Evolutionary conservation across 2,113 vertebrate genomes (phyloP).

Genomic region (Zosterops hypoxanthus): DNA sequence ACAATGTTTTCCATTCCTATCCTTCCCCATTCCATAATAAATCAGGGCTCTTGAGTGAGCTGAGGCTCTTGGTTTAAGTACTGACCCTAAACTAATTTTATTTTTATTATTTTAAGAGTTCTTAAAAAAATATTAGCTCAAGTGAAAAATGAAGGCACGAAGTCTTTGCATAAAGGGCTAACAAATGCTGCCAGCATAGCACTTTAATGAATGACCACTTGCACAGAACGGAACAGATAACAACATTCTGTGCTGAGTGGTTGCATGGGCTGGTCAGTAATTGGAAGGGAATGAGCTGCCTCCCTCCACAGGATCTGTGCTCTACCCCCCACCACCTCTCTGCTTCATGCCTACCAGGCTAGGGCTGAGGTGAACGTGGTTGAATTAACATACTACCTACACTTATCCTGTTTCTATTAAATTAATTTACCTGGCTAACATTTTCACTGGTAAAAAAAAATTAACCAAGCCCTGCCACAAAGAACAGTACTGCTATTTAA

Average conservation of each 20-base stretch:
- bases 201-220: neutral
- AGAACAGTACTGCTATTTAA: neutral
- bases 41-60: neutral
- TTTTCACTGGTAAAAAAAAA: neutral
- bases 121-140: conserved; percentile 5
- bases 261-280: rapidly evolving
- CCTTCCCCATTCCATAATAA: neutral
- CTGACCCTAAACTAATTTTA: conserved; percentile 24
- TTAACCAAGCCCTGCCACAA: neutral
- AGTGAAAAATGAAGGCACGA: neutral
- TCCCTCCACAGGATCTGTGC: neutral
- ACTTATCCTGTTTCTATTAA: neutral
- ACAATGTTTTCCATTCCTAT: conserved; percentile 35
- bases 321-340: neutral
- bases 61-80: neutral
- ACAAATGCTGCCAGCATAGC: neutral
- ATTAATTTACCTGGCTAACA: neutral
- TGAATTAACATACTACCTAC: neutral
- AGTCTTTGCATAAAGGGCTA: neutral
- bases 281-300: neutral
- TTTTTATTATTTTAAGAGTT: conserved; percentile 29
- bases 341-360: neutral
- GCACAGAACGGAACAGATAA: neutral
- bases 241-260: neutral
- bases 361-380: neutral